phyloP scores from a whole-genome alignment of 2,797 vertebrate species.

The Sebastes goodei region DNA sequence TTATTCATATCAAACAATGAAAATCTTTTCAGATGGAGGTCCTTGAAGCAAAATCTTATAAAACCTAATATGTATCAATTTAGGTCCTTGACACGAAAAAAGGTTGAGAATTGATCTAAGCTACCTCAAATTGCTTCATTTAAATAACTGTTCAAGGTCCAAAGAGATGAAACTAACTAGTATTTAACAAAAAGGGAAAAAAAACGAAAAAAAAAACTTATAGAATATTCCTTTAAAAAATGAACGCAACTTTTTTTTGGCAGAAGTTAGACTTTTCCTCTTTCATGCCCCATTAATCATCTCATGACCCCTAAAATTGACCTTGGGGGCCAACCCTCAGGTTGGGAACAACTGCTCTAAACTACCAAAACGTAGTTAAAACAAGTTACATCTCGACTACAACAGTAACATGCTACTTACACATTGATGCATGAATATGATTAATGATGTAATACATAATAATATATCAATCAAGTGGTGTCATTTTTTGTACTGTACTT shows the following conservation, averaged over 20 bases:
- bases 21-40: too few relatives aligned
- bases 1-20: too few relatives aligned
- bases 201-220: neutral
- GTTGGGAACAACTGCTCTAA: neutral
- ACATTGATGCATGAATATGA: neutral
- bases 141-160: neutral
- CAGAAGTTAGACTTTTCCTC: too few relatives aligned
- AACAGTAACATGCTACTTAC: neutral
- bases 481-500: neutral
- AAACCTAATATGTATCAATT: too few relatives aligned
- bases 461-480: neutral
- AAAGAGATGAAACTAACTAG: neutral
- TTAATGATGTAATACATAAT: neutral
- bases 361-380: neutral
- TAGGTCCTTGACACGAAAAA: too few relatives aligned
- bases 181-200: neutral
- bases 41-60: too few relatives aligned
- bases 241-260: too few relatives aligned
- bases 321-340: neutral
- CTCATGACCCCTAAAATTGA: neutral
- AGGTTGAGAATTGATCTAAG: too few relatives aligned
- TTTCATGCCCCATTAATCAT: neutral
- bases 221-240: rapidly evolving
- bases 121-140: neutral
- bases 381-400: neutral